Base-by-base conservation (phyloP, 2,888 invertebrate species). In the Rotaria magnacalcarata region DNA sequence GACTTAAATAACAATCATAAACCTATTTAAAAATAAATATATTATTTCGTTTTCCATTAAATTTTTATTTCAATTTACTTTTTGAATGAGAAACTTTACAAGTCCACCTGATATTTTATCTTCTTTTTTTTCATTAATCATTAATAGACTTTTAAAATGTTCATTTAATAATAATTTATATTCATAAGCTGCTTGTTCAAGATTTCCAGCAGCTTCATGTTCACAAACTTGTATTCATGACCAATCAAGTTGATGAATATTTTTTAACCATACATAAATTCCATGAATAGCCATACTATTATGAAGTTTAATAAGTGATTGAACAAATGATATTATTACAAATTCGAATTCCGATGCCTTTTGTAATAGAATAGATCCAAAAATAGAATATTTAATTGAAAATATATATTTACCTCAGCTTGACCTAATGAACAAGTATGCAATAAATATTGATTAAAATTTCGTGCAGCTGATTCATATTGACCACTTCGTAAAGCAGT, bases 401-500 rank as follows among this genome's bases (percentile, higher is more conserved):
- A 34, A 47, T 6, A 56, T n/a, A n/a, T n/a, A n/a, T n/a, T 84
- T 80, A 85, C 86, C 14, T 74, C 74, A 41, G 67, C 58, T 47
- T 84, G 60, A 43, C 87, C 75, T 60, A 85, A 85, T n/a, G 85
- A 16, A 84, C 58, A 43, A 47, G 74, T 74, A 74, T 86, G 74
- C 54, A 50, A 24, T 19, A 84, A n/a, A 74, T 56, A 87, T 84
- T 94, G 92, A 88, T 94, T 94, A 0, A 95, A 95, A 89, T 96
- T 95, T 87, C 96, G 93, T 85, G 96, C 93, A 5, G 95, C 96
- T 88, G 94, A 93, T 24, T 95, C 94, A 50, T 94, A 94, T 90
- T 95, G 93, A 74, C 96, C 96, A 75, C 94, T 93, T 90, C 96
- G 94, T 85, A 95, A 91, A 43, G 96, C 95, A 10, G 96, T 94